Evolutionary conservation across 2,888 invertebrate genomes (phyloP), one percentile per base, ranked within the genome.

Genomic region (Agonopterix subpropinquella): DNA sequence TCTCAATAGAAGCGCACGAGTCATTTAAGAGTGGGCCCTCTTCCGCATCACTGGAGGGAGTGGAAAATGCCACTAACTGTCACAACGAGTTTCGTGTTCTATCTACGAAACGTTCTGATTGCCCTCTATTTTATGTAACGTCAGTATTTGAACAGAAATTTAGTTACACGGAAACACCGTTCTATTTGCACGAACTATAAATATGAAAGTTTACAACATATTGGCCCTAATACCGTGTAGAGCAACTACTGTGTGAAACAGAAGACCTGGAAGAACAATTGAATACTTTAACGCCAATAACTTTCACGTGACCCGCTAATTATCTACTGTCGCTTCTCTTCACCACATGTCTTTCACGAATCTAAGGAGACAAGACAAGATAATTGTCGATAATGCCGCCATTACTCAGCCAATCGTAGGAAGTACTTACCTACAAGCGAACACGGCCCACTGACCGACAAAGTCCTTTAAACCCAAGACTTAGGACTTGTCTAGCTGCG

Each of bases 371-470:
- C 47, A 49, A 61, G 65, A 70, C 68, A 63, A 70, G 65, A 67
- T 71, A 68, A 74, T 70, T 66, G 61, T 65, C 50, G 52, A 54
- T 62, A 59, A 64, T 63, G 58, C 60, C 57, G 59, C 62, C 60
- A 56, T 51, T 53, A 53, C 46, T 52, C 41, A 51, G 15, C 18
- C 11, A 60, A 58, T 57, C 57, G 52, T 54, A 65, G 62, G 65
- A 64, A 66, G 62, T 58, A 57, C 44, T 49, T 56, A 51, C 44
- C 50, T 56, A 51, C 51, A 47, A 59, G 60, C 54, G 60, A 53
- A 49, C 50, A 61, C 62, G 78, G 64, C 78, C 79, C 58, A 83
- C 75, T 83, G 69, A 80, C 83, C 77, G 65, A 80, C 71, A 62
- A 73, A 74, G 66, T 71, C 73, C 74, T 73, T 74, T 58, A 65